Percentiles rank a stretch among this genome's conserved stretches.
These are phyloP conservation scores for Pocillopora damicornis DNA, from an alignment of 64 coral and sea anemone genomes.

Conservation along the genomic window DNA sequence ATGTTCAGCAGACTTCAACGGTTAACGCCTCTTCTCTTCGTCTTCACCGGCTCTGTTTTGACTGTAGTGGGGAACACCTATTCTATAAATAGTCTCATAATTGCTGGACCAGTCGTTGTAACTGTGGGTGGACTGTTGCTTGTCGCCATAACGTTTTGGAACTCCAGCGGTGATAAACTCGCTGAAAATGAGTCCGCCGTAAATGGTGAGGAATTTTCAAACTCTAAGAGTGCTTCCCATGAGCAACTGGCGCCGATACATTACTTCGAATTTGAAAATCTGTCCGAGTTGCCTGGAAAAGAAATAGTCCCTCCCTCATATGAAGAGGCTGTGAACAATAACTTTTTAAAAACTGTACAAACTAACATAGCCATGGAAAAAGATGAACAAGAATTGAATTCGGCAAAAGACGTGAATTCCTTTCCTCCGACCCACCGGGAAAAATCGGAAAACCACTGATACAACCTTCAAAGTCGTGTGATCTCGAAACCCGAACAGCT, in stretches of 20 bases:
- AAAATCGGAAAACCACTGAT: too few species aligned
- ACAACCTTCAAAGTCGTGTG: too few species aligned
- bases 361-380: not conserved
- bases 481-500: too few species aligned
- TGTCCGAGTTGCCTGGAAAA: too few species aligned
- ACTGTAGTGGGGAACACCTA: not conserved
- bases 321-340: not conserved
- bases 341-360: not conserved
- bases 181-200: not conserved
- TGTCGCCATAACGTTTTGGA: not conserved
- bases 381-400: too few species aligned
- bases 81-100: not conserved
- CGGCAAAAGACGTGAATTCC: not conserved
- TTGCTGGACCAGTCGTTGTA: not conserved
- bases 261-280: not conserved
- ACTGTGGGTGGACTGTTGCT: not conserved
- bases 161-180: not conserved
- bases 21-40: not conserved
- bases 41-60: not conserved
- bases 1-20: not conserved
- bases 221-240: too few species aligned
- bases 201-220: not conserved
- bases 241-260: not conserved
- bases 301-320: slow-evolving; percentile 14
- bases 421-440: too few species aligned